A percentile compares a stretch with the other conserved stretches of the same genome.
phyloP scores from a whole-genome alignment of 1,140 invertebrate genomes.

The Dendrolimus punctatus region DNA sequence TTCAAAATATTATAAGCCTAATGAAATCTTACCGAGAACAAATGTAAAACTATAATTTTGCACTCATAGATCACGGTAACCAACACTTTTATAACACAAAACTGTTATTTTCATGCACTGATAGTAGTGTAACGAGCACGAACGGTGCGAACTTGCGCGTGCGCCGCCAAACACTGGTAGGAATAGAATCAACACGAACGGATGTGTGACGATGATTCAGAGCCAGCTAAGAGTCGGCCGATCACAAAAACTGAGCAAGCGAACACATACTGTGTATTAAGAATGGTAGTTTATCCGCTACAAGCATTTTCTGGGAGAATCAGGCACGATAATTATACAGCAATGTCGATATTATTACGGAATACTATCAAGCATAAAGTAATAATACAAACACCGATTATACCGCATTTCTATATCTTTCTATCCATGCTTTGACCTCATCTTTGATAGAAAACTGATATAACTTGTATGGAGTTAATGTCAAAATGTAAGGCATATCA shows the following conservation, averaged over 20 bases:
- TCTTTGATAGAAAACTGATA: too few species aligned
- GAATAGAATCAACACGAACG: constrained; percentile 25
- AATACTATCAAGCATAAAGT: too few species aligned
- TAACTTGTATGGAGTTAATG: too few species aligned
- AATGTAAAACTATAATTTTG: constrained; percentile 13
- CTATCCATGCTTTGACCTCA: too few species aligned
- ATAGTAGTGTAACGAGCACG: constrained; percentile 25
- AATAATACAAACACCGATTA: too few species aligned
- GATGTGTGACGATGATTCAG: constrained; percentile 44
- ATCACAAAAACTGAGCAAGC: constrained; percentile 23
- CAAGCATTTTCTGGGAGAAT: too few species aligned
- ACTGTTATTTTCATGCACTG: constrained; percentile 49
- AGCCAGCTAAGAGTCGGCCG: constrained; percentile 36
- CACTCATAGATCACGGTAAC: constrained; percentile 15
- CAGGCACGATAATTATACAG: too few species aligned
- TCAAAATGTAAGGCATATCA: too few species aligned
- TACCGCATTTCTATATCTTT: too few species aligned
- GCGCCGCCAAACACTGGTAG: constrained; percentile 33
- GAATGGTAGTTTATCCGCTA: too few species aligned
- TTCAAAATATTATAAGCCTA: neutral
- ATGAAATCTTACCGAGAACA: constrained; percentile 11
- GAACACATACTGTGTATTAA: too few species aligned
- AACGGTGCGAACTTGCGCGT: constrained; percentile 52
- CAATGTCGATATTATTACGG: too few species aligned
- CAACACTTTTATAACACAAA: constrained; percentile 30